phyloP scores from a whole-genome alignment of 2,113 vertebrate genomes.

The Malaclemys terrapin region DNA sequence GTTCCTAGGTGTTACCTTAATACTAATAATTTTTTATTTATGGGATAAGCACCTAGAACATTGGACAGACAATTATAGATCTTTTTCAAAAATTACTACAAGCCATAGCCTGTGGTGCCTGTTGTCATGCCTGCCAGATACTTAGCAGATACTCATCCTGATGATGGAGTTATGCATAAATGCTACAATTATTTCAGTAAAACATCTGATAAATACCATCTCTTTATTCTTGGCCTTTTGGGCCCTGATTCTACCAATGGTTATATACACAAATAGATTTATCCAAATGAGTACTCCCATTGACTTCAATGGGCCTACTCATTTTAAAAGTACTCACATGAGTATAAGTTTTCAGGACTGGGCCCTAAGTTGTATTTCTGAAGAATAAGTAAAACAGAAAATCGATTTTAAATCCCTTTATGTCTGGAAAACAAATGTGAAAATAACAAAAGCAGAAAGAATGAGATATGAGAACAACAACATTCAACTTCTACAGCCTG shows the following conservation, averaged over 20 bases:
- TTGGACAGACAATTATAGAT: rapidly evolving
- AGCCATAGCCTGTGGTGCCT: background rate
- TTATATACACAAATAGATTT: background rate
- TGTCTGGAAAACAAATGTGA: background rate
- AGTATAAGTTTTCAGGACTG: background rate
- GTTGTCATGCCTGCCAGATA: background rate
- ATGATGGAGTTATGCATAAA: background rate
- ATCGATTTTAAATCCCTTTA: background rate
- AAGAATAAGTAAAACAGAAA: background rate
- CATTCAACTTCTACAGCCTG: background rate
- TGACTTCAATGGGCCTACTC: background rate
- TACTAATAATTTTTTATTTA: background rate
- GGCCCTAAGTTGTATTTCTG: background rate
- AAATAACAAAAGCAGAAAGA: background rate
- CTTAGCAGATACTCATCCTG: background rate
- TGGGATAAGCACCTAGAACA: background rate
- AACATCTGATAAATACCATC: background rate
- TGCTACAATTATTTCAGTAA: background rate
- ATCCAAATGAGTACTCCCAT: rapidly evolving
- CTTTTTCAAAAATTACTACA: background rate
- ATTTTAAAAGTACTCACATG: background rate
- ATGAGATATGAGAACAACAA: background rate
- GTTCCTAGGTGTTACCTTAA: rapidly evolving
- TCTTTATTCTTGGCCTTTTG: background rate
- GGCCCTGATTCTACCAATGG: background rate